Evolutionary conservation across 2,888 invertebrate genomes (phyloP), one percentile per base, ranked within the genome.

Genomic region (Candidula unifasciata): DNA sequence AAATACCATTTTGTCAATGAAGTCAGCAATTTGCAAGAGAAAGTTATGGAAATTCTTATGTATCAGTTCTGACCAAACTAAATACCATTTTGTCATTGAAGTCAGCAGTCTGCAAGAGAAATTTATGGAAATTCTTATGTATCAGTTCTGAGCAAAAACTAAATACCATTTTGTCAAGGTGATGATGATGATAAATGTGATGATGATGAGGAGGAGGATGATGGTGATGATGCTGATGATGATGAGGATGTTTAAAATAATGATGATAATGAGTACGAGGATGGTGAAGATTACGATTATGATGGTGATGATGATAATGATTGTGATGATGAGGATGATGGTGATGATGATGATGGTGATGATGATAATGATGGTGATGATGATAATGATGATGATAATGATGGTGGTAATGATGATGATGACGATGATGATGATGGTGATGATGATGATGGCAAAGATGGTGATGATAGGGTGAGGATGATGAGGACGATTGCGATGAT

Each of bases 81-180:
- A 97, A 98, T 30, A 97, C 97, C 80, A 96, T 96, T 92, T 96
- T 96, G 92, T 96, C 96, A 95, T 96, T 97, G 92, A 97, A 97
- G 93, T 97, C 97, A 0, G 97, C 97, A 86, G 96, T 95, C 85
- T 85, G 69, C 13, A 80, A n/a, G 27, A 52, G 52, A 52, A 13
- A 73, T n/a, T 8, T 6, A n/a, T n/a, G n/a, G n/a, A n/a, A n/a
- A n/a, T n/a, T n/a, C n/a, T n/a, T n/a, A n/a, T n/a, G n/a, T n/a
- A n/a, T n/a, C n/a, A n/a, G n/a, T n/a, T n/a, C n/a, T n/a, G n/a
- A n/a, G n/a, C n/a, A n/a, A n/a, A n/a, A n/a, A n/a, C n/a, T n/a
- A n/a, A n/a, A n/a, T n/a, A n/a, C n/a, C n/a, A n/a, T n/a, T n/a
- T n/a, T n/a, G n/a, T n/a, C n/a, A n/a, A n/a, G n/a, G n/a, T n/a